Conservation (phyloP, 2,797 vertebrate species). For the Sitta carolinensis region DNA sequence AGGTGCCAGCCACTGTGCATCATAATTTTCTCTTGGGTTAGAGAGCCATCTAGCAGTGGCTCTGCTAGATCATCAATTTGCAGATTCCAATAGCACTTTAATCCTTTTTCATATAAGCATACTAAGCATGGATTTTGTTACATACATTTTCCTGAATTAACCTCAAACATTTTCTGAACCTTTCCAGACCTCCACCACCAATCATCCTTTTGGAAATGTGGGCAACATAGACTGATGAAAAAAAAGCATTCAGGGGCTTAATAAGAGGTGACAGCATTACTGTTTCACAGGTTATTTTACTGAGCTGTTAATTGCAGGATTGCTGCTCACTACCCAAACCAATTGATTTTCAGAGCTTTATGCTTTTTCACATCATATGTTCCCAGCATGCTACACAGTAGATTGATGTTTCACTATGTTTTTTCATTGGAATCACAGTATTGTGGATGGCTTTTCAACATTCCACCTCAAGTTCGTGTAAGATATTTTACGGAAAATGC, state of each 20-base stretch:
- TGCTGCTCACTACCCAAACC: background rate
- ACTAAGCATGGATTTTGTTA: background rate
- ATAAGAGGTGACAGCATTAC: background rate
- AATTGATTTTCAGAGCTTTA: background rate
- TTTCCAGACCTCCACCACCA: background rate
- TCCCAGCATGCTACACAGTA: background rate
- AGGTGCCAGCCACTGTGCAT: background rate
- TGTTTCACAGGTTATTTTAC: background rate
- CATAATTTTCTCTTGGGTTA: background rate
- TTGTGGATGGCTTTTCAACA: background rate
- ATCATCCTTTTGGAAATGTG: background rate
- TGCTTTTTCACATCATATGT: background rate
- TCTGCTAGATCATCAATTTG: background rate
- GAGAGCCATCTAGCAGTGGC: conserved; percentile 45
- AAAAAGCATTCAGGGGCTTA: background rate
- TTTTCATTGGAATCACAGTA: background rate
- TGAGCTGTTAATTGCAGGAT: background rate
- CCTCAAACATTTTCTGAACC: background rate
- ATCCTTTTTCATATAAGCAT: background rate
- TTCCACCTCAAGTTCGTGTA: background rate
- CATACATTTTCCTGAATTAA: background rate
- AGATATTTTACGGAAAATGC: background rate
- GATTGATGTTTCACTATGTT: background rate
- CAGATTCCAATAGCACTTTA: background rate
- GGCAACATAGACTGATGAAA: background rate